Evolutionary conservation across 1,140 invertebrate genomes (phyloP).

Genomic region (Gryon sp.): DNA sequence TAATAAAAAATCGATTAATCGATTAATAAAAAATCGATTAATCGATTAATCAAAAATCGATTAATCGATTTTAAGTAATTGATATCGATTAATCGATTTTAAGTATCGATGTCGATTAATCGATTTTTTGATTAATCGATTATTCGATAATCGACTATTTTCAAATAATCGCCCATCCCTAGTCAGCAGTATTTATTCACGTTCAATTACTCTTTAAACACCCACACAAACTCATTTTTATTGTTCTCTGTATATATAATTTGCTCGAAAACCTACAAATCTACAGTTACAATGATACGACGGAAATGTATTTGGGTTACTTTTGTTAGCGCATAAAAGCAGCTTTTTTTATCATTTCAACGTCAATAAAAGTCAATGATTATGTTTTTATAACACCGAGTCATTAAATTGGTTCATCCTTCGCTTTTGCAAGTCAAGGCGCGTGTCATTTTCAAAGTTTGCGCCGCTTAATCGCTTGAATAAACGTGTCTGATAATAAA

Average conservation of each 20-base stretch:
- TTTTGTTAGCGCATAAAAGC: slow-evolving; percentile 1
- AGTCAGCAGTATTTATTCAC: slow-evolving; percentile 12
- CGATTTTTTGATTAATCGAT: too few relatives aligned
- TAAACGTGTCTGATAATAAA: slow-evolving; percentile 32
- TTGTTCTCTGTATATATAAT: background rate
- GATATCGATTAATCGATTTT: too few relatives aligned
- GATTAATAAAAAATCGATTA: too few relatives aligned
- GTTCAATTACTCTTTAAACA: slow-evolving; percentile 5
- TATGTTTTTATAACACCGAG: slow-evolving; percentile 4
- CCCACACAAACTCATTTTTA: background rate
- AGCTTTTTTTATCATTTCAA: background rate
- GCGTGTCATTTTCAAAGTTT: slow-evolving; percentile 10
- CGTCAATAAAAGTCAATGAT: background rate
- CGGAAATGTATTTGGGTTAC: background rate
- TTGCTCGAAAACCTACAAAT: background rate
- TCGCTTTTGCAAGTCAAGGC: slow-evolving; percentile 1
- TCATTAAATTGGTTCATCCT: slow-evolving; percentile 13
- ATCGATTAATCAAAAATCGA: too few relatives aligned
- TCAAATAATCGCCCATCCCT: too few relatives aligned
- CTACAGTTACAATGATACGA: background rate
- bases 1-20: too few relatives aligned
- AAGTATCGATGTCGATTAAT: too few relatives aligned
- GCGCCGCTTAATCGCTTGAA: slow-evolving; percentile 21
- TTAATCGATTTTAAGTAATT: too few relatives aligned
- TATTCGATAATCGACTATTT: too few relatives aligned